These are phyloP conservation scores for Petrophora chlorosata DNA, from an alignment of 2,888 invertebrate genomes.

Conservation along the genomic window DNA sequence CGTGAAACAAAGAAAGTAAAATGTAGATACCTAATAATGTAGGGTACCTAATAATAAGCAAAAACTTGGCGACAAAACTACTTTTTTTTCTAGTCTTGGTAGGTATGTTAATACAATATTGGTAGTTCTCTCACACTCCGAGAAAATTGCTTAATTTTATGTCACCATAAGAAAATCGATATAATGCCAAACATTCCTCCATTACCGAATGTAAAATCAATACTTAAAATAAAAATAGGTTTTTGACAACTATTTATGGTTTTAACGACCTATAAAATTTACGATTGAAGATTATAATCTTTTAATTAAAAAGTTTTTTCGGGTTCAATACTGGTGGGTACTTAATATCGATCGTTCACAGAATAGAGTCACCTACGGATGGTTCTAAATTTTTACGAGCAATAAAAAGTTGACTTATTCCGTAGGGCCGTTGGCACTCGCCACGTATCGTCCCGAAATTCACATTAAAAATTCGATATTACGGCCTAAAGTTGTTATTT, in stretches of 20 bases:
- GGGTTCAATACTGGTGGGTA: slow-evolving; percentile 48
- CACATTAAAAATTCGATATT: slow-evolving; percentile 76
- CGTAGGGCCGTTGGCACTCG: slow-evolving; percentile 56
- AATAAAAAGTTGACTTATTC: slow-evolving; percentile 79
- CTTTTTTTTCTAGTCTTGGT: not conserved
- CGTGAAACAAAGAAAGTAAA: too few species aligned
- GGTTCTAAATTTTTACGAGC: slow-evolving; percentile 77
- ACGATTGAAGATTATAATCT: slow-evolving; percentile 55
- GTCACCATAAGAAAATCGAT: slow-evolving; percentile 6
- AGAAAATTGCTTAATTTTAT: slow-evolving; percentile 22
- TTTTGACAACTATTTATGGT: slow-evolving; percentile 52
- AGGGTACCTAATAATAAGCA: too few species aligned
- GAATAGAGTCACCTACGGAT: slow-evolving; percentile 61
- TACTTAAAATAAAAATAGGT: slow-evolving; percentile 38
- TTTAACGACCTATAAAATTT: slow-evolving; percentile 47
- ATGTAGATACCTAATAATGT: too few species aligned
- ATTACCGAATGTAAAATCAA: slow-evolving; percentile 29
- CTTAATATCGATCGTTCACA: slow-evolving; percentile 56
- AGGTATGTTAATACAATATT: not conserved
- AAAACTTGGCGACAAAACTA: not conserved
- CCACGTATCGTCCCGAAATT: slow-evolving; percentile 54
- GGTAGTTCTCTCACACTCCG: not conserved
- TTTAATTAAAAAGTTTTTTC: slow-evolving; percentile 53
- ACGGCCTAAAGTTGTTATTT: slow-evolving; percentile 79
- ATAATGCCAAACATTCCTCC: slow-evolving; percentile 5